Conservation (phyloP, 2,797 vertebrate genomes). For the Malurus splendens region DNA sequence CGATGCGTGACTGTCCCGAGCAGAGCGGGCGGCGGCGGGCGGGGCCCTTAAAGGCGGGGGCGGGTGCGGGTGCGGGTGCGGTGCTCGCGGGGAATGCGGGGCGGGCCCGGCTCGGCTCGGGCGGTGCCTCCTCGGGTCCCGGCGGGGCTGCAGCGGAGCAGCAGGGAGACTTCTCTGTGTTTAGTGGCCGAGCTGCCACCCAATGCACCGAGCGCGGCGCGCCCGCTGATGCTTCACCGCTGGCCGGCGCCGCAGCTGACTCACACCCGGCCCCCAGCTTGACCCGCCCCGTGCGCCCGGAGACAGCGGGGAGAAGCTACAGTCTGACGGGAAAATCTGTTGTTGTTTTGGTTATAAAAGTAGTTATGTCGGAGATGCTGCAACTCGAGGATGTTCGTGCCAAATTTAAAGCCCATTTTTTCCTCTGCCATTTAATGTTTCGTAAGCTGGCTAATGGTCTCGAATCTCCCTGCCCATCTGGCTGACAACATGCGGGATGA, state of each 20-base stretch:
- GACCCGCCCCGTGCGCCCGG: neutral
- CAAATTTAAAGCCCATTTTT: neutral
- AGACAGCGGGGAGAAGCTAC: no score
- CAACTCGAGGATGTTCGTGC: neutral
- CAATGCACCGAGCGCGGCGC: fast-evolving
- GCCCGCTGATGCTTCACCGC: neutral
- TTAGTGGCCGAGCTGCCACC: neutral
- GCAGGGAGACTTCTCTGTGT: fast-evolving
- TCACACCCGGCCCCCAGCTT: neutral
- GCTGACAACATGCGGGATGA: neutral
- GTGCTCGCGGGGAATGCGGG: neutral
- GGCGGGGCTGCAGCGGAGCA: neutral
- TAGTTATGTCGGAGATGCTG: neutral
- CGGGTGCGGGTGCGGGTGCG: neutral
- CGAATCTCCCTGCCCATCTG: neutral
- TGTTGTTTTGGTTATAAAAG: neutral
- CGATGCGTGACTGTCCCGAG: neutral
- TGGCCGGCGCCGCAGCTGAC: neutral
- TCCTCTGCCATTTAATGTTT: neutral
- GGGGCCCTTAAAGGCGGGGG: neutral
- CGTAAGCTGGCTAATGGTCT: neutral
- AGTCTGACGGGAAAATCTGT: no score
- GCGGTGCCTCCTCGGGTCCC: neutral
- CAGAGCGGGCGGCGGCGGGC: neutral
- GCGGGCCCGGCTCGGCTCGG: neutral